These are phyloP conservation scores for Chouioia cunea DNA, from an alignment of 2,888 invertebrate species.

Conservation along the genomic window DNA sequence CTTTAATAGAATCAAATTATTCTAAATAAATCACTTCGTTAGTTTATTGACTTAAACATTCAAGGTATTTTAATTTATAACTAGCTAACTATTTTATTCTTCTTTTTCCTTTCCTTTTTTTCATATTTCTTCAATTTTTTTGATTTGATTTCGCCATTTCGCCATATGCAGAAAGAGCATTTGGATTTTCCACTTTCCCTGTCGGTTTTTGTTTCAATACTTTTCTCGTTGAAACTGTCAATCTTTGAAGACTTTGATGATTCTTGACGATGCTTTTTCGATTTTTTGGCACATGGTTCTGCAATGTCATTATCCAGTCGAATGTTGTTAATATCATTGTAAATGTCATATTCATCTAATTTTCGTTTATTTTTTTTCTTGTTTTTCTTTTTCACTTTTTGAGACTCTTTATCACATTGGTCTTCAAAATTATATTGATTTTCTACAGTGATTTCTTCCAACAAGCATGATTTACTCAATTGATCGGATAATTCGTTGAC, in stretches of 20 bases:
- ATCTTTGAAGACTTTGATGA: neutral
- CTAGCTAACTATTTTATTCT: too few species aligned
- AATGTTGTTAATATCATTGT: neutral
- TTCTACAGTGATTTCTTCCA: slow-evolving; percentile 35
- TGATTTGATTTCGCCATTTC: too few species aligned
- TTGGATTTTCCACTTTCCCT: neutral
- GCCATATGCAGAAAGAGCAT: too few species aligned
- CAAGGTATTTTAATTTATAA: too few species aligned
- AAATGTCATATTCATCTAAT: slow-evolving; percentile 8
- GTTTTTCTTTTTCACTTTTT: slow-evolving; percentile 20
- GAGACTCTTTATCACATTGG: slow-evolving; percentile 12
- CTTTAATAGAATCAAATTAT: too few species aligned
- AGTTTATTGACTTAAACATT: too few species aligned
- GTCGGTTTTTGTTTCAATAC: too few species aligned
- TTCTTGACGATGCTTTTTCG: slow-evolving; percentile 17
- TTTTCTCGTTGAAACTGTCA: too few species aligned
- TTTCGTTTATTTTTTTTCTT: slow-evolving; percentile 45
- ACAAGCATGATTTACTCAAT: slow-evolving; percentile 50
- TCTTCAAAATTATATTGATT: slow-evolving; percentile 10
- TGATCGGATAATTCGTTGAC: slow-evolving; percentile 52
- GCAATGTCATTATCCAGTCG: slow-evolving; percentile 23
- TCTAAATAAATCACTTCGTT: too few species aligned
- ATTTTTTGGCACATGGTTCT: slow-evolving; percentile 27
- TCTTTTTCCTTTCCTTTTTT: too few species aligned
- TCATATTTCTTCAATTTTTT: neutral